A percentile compares a stretch with the other conserved stretches of the same genome.
phyloP scores from a whole-genome alignment of 2,113 vertebrate genomes.

The Ciconia maguari region DNA sequence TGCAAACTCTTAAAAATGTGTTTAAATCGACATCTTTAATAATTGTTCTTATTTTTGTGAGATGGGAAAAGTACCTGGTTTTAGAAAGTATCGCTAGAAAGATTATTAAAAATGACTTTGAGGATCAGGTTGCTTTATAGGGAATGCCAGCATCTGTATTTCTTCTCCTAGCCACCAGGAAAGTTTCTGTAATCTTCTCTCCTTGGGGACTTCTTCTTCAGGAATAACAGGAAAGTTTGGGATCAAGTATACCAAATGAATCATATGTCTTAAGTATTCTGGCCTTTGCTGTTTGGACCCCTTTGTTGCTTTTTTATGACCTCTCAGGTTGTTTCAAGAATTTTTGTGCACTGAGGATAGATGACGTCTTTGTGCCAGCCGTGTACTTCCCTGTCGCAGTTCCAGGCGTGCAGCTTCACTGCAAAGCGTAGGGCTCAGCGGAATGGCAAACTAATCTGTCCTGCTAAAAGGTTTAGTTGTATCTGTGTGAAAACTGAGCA shows the following conservation, averaged over 20 bases:
- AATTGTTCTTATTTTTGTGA: background rate
- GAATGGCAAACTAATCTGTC: background rate
- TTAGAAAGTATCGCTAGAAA: background rate
- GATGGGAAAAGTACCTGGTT: background rate
- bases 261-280: background rate
- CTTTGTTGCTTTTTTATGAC: background rate
- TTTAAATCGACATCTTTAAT: background rate
- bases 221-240: background rate
- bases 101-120: background rate
- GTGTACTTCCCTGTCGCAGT: accelerated
- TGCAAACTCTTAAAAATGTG: background rate
- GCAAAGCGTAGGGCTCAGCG: background rate
- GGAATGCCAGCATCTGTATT: background rate
- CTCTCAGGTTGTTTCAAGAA: background rate
- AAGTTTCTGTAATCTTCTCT: background rate
- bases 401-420: background rate
- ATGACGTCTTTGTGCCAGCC: background rate
- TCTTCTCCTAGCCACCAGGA: background rate
- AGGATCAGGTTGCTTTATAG: background rate
- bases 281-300: background rate
- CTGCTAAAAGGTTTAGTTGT: background rate
- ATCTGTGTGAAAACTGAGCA: background rate
- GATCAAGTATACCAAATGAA: background rate
- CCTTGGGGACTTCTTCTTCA: background rate
- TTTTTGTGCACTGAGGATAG: background rate